phyloP scores from a whole-genome alignment of 2,888 invertebrate species.

The Heliconius charithonia region DNA sequence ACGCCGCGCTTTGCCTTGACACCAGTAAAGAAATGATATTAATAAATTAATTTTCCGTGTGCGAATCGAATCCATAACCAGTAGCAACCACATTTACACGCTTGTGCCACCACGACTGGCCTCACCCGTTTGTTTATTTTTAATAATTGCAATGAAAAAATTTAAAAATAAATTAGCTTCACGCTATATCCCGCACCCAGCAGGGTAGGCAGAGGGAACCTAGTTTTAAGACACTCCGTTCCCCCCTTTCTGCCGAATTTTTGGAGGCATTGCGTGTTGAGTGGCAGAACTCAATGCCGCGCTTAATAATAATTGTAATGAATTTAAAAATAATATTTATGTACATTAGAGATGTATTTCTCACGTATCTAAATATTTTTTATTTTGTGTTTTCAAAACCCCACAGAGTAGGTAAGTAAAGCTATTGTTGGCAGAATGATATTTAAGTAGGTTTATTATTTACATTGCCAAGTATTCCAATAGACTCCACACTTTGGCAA shows the following conservation, averaged over 20 bases:
- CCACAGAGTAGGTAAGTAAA: background rate
- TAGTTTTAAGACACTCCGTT: too few relatives aligned
- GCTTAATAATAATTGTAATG: too few relatives aligned
- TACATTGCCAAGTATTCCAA: conserved; percentile 19
- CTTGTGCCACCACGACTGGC: background rate
- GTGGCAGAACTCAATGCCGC: too few relatives aligned
- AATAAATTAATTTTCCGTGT: background rate
- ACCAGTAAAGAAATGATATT: background rate
- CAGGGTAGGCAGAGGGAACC: too few relatives aligned
- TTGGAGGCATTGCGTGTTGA: too few relatives aligned
- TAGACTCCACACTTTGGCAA: conserved; percentile 9
- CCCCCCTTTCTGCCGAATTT: too few relatives aligned
- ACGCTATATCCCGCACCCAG: too few relatives aligned
- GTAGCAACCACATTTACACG: background rate
- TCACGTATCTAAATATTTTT: background rate
- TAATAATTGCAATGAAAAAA: too few relatives aligned
- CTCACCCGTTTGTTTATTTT: background rate
- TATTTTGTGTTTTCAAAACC: background rate
- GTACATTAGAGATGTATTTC: background rate
- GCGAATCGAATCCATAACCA: background rate
- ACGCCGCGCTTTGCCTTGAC: background rate
- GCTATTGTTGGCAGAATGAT: background rate
- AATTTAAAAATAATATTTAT: background rate
- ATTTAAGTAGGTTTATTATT: conserved; percentile 17
- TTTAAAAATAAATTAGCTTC: background rate